phyloP scores from a whole-genome alignment of 2,888 invertebrate genomes.

The Andrena chrysosceles region DNA sequence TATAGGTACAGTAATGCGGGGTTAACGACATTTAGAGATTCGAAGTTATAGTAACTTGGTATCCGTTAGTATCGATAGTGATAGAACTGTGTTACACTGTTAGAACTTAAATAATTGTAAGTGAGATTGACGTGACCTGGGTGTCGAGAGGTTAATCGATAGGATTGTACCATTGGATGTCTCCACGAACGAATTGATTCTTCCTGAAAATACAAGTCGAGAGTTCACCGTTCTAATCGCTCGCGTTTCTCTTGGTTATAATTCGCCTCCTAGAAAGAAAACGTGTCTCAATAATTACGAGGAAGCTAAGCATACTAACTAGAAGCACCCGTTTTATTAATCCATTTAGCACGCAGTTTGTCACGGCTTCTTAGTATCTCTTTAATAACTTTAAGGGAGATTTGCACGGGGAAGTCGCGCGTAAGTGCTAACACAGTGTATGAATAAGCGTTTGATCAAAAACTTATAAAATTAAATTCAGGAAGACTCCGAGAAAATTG shows the following conservation, averaged over 20 bases:
- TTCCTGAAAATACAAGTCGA: constrained; percentile 54
- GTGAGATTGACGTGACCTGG: constrained; percentile 73
- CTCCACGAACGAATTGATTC: constrained; percentile 68
- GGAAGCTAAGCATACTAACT: neutral
- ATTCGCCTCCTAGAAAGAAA: neutral
- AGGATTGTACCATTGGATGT: constrained; percentile 26
- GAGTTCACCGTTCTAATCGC: neutral
- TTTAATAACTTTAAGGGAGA: neutral
- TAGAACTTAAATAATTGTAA: constrained; percentile 68
- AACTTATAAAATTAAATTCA: neutral
- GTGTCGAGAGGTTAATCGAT: constrained; percentile 55
- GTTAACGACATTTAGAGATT: constrained; percentile 48
- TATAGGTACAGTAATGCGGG: neutral
- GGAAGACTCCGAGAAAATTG: neutral
- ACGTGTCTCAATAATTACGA: constrained; percentile 5
- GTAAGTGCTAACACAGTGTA: neutral
- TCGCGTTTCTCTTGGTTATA: neutral
- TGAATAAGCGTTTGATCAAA: neutral
- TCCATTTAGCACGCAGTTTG: neutral
- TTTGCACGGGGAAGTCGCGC: neutral
- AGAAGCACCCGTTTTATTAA: constrained; percentile 4
- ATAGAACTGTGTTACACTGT: constrained; percentile 18
- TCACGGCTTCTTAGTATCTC: constrained; percentile 17
- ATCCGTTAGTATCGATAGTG: constrained; percentile 37
- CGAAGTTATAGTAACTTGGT: constrained; percentile 1